Base-by-base conservation (phyloP, 2,113 vertebrate species). In the Pelodiscus sinensis region DNA sequence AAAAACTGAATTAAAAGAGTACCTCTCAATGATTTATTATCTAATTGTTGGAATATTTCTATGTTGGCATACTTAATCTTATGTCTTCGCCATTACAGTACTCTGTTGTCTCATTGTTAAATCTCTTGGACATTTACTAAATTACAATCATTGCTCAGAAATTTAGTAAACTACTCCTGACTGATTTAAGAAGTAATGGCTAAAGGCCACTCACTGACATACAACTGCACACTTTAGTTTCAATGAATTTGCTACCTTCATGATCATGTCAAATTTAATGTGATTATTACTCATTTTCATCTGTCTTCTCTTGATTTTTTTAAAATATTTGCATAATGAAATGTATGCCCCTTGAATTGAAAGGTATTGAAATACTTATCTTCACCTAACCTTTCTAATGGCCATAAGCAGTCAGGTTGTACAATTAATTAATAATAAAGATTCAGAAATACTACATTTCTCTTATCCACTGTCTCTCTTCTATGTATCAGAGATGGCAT, bases 21-120 rank as follows among this genome's bases (percentile, higher is more conserved):
- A 71, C n/a, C 9, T 9, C 35, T 71, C 18, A 71, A 11, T 71
- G 65, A 71, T 35, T 71, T 18, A 71, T 35, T 71, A 35, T 35
- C 16, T 21, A 35, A 71, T 19, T 71, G 16, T 16, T n/a, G 18
- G 65, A 71, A 71, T 35, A 71, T 35, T 71, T 71, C 65, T 71
- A 71, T 10, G n/a, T 21, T 21, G 65, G 9, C 35, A 71, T 35
- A 71, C 9, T 71, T 71, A 71, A 62, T 35, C 15, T 29, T n/a
- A 71, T 50, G 38, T 25, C 6, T 50, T 50, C 25, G 35, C 21
- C 21, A 8, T 44, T 50, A 6, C 25, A 77, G 8, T 83, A 92
- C 90, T 77, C 82, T 82, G 75, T 90, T 54, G 27, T 82, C 51
- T 95, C 22, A 68, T 86, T 96, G 92, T 91, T 88, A 87, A 91